Evolutionary conservation across 2,888 invertebrate genomes (phyloP), one percentile per base, ranked within the genome.

Genomic region (Balanococcus diminutus): DNA sequence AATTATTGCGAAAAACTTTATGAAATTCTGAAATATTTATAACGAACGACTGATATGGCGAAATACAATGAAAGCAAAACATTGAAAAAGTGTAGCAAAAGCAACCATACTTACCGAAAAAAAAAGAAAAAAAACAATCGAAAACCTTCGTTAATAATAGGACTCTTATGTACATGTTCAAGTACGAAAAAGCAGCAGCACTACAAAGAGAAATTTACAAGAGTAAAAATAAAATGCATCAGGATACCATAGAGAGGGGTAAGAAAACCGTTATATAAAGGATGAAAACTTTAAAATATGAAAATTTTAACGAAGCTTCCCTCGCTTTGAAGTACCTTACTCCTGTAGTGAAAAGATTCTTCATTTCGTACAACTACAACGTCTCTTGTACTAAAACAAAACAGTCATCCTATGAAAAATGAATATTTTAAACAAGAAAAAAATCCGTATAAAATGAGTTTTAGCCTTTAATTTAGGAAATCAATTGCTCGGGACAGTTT

Each of bases 61-160:
- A 32, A 75, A 75, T 32, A 75, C 75, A 75, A 75, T 75, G 75
- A 75, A 75, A 75, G 14, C 75, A 75, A 75, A 67, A 67, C 67
- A 28, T 25, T 67, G 67, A 67, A 67, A 75, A 75, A 31, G 31
- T 75, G 32, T 75, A 75, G 25, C 75, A n/a, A 75, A 75, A 75
- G 75, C 75, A 75, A 75, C 75, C 32, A 75, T 75, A 75, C 32
- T 14, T 16, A 31, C 8, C 1, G 72, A 82, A 56, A 86, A 82
- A 86, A 79, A 79, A 39, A 67, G 67, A 87, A 87, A 87, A 88
- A 87, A 88, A 87, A 86, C n/a, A 61, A 32, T 61, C 14, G 67
- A 81, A 85, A 72, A 85, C 28, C 16, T 28, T 42, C 46, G 87
- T 86, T 86, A 87, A 87, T 87, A 87, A 88, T 87, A 87, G 87